Conservation (phyloP, 2,797 vertebrate species). For the Clarias laeviceps region DNA sequence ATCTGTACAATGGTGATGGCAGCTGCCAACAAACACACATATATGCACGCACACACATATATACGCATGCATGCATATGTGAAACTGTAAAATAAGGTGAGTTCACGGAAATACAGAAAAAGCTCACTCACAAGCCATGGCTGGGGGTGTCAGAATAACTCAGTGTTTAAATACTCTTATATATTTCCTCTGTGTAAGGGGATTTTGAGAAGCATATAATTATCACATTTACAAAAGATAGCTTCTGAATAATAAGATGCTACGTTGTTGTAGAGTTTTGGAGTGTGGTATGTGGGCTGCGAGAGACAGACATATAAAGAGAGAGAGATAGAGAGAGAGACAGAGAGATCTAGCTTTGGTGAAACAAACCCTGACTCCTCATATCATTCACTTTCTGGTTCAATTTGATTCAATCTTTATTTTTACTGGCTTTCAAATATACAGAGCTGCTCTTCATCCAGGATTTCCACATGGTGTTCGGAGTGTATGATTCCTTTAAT, state of each 20-base stretch:
- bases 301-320: slow-evolving; percentile 2
- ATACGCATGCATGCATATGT: slow-evolving; percentile 16
- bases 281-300: slow-evolving; percentile 36
- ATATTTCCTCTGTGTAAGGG: slow-evolving; percentile 49
- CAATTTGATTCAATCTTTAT: slow-evolving; percentile 16
- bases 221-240: slow-evolving; percentile 82
- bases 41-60: slow-evolving; percentile 23
- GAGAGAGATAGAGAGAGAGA: slow-evolving; percentile 2
- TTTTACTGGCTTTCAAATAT: slow-evolving; percentile 22
- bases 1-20: slow-evolving; percentile 70
- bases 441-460: not conserved
- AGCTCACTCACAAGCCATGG: slow-evolving; percentile 32
- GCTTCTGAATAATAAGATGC: slow-evolving; percentile 70
- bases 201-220: slow-evolving; percentile 71
- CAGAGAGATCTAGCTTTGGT: slow-evolving; percentile 11
- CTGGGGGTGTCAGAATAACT: slow-evolving; percentile 25
- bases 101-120: slow-evolving; percentile 45
- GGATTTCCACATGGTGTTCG: not conserved
- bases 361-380: slow-evolving; percentile 6
- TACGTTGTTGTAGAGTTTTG: slow-evolving; percentile 40
- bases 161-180: slow-evolving; percentile 42
- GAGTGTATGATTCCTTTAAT: slow-evolving; percentile 32
- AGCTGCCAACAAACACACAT: slow-evolving; percentile 62
- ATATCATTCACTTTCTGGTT: slow-evolving; percentile 15
- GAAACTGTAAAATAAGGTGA: slow-evolving; percentile 50